phyloP scores from a whole-genome alignment of 2,113 vertebrate genomes.

The Pluvianellus socialis region DNA sequence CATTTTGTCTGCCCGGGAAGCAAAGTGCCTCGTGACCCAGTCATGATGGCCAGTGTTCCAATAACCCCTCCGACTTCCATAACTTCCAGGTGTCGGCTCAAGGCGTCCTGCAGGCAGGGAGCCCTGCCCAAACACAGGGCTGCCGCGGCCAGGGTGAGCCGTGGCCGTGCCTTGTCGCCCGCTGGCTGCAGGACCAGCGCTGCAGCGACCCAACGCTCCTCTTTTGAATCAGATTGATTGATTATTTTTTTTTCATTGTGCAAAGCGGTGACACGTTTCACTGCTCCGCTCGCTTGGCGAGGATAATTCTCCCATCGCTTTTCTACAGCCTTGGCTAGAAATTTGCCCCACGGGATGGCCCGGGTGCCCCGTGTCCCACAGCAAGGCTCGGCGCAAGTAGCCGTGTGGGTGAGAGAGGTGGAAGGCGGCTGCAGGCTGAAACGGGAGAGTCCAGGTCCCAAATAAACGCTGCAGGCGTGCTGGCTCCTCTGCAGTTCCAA shows the following conservation, averaged over 20 bases:
- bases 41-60: rapidly evolving
- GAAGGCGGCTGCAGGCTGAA: rapidly evolving
- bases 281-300: neutral
- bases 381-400: rapidly evolving
- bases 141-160: neutral
- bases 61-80: neutral
- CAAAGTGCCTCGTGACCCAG: neutral
- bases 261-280: neutral
- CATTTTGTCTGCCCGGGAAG: neutral
- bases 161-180: rapidly evolving
- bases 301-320: neutral
- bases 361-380: rapidly evolving
- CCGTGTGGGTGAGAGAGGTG: rapidly evolving
- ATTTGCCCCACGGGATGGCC: rapidly evolving
- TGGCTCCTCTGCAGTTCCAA: too few relatives aligned
- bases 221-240: neutral
- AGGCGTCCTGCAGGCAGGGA: neutral
- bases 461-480: rapidly evolving
- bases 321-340: neutral
- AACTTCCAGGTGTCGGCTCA: neutral
- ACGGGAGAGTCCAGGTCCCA: neutral
- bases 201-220: rapidly evolving
- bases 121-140: rapidly evolving
- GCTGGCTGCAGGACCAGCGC: neutral
- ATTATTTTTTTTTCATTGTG: neutral